Evolutionary conservation across 2,888 invertebrate genomes (phyloP).

Genomic region (Dasypolia templi): DNA sequence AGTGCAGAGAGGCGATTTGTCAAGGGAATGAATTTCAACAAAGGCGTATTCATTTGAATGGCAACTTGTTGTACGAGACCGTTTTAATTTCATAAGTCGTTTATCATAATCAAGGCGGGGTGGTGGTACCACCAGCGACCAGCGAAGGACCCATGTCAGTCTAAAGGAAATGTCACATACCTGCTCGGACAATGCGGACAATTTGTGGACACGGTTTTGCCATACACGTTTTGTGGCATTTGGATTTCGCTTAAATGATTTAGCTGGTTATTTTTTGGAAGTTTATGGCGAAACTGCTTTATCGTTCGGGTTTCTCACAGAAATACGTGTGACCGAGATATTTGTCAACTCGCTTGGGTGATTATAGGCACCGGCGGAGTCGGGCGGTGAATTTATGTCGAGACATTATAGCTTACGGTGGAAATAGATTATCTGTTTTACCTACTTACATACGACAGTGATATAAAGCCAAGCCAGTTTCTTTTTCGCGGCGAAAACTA

Average conservation of each 20-base stretch:
- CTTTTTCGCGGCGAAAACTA: constrained; percentile 57
- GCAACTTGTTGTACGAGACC: constrained; percentile 89
- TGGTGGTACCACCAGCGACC: constrained; percentile 61
- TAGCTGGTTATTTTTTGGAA: constrained; percentile 55
- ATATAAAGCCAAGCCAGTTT: constrained; percentile 62
- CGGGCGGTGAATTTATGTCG: constrained; percentile 67
- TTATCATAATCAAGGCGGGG: constrained; percentile 89
- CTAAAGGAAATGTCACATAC: constrained; percentile 88
- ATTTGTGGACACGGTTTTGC: constrained; percentile 77
- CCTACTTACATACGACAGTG: constrained; percentile 68
- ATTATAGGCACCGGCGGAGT: constrained; percentile 69
- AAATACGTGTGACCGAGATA: constrained; percentile 68
- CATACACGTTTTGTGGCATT: constrained; percentile 68
- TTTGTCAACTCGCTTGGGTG: constrained; percentile 70
- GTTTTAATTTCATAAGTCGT: constrained; percentile 91
- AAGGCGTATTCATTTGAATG: constrained; percentile 89
- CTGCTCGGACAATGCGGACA: constrained; percentile 83
- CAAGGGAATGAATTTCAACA: constrained; percentile 89
- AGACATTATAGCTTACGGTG: constrained; percentile 69
- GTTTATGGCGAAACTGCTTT: constrained; percentile 48
- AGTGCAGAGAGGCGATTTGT: constrained; percentile 88
- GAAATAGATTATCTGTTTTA: constrained; percentile 71
- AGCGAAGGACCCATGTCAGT: constrained; percentile 86
- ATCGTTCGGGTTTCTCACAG: constrained; percentile 50
- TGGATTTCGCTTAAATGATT: constrained; percentile 67